Evolutionary conservation across 2,888 invertebrate genomes (phyloP).

Genomic region (Lithosia quadra): DNA sequence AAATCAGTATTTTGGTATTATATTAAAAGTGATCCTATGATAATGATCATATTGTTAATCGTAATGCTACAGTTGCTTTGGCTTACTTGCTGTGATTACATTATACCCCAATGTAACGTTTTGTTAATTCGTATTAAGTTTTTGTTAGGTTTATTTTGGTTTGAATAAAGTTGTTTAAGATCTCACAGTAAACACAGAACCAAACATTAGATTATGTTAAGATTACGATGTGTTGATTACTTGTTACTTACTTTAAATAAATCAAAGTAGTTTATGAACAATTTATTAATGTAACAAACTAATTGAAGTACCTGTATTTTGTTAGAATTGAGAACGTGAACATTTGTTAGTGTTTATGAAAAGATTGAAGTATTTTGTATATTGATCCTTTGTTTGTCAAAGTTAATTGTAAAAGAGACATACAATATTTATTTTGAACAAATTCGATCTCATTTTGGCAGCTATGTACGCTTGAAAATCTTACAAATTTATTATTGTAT

Average conservation of each 20-base stretch:
- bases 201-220: conserved; percentile 41
- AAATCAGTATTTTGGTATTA: conserved; percentile 65
- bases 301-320: conserved; percentile 48
- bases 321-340: conserved; percentile 35
- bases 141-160: conserved; percentile 47
- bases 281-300: conserved; percentile 30
- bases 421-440: conserved; percentile 42
- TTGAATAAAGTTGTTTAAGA: conserved; percentile 37
- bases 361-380: conserved; percentile 62
- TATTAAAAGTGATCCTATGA: conserved; percentile 47
- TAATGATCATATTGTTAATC: conserved; percentile 55
- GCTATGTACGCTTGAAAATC: conserved; percentile 36
- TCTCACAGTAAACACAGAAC: conserved; percentile 27
- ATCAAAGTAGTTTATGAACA: conserved; percentile 27
- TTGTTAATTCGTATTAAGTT: conserved; percentile 45
- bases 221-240: conserved; percentile 33
- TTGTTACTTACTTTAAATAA: conserved; percentile 35
- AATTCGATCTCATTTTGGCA: conserved; percentile 64
- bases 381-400: conserved; percentile 61
- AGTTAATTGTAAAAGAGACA: conserved; percentile 45
- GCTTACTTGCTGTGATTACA: conserved; percentile 79
- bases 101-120: conserved; percentile 54
- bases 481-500: conserved; percentile 57
- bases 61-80: conserved; percentile 77
- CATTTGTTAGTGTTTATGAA: conserved; percentile 54